These are phyloP conservation scores for Cossypha caffra DNA, from an alignment of 2,797 vertebrate genomes.

Conservation along the genomic window DNA sequence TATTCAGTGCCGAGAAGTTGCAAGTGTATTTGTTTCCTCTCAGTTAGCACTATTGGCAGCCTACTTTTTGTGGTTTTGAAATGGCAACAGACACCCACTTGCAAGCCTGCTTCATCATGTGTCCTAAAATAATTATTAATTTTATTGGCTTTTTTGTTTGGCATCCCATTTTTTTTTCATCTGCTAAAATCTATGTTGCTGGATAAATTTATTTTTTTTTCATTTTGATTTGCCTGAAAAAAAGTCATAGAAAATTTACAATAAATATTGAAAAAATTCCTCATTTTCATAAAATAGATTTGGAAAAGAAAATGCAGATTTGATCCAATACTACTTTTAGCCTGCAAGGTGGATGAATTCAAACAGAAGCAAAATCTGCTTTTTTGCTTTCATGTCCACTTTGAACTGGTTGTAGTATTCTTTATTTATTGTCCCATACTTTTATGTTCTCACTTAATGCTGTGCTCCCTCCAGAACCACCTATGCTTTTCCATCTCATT, in stretches of 20 bases:
- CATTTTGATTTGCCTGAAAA: not conserved
- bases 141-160: slow-evolving; percentile 1
- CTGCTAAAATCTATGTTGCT: not conserved
- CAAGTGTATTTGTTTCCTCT: slow-evolving; percentile 12
- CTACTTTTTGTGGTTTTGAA: slow-evolving; percentile 41
- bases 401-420: not conserved
- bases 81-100: slow-evolving; percentile 34
- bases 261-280: not conserved
- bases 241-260: not conserved
- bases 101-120: slow-evolving; percentile 16
- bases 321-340: not conserved
- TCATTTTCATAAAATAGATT: not conserved
- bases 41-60: not conserved
- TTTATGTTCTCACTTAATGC: not conserved
- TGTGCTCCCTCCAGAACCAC: not conserved
- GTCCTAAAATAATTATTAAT: slow-evolving; percentile 49
- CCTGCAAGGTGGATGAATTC: not conserved
- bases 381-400: not conserved
- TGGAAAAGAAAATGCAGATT: not conserved
- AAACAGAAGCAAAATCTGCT: not conserved
- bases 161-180: not conserved
- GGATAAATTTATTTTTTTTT: not conserved
- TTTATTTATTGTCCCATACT: not conserved
- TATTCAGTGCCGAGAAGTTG: slow-evolving; percentile 36
- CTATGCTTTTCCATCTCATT: not conserved